Percentiles rank a stretch among this genome's conserved stretches.
Evolutionary conservation across 2,888 invertebrate genomes (phyloP).

Genomic region (Eupithecia subumbrata): DNA sequence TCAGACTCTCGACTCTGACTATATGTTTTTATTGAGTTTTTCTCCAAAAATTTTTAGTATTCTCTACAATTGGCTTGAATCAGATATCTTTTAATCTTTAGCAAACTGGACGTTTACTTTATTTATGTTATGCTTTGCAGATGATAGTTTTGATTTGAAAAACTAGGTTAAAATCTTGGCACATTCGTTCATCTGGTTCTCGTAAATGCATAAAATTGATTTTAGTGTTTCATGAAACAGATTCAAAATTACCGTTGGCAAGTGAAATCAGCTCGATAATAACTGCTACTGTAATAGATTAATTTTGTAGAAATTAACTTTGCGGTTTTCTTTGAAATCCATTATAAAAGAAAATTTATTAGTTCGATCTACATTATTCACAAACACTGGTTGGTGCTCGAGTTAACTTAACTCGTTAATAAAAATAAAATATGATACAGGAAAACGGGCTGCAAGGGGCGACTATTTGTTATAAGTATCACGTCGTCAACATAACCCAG

Average conservation of each 20-base stretch:
- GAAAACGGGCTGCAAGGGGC: constrained; percentile 10
- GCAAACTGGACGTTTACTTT: not conserved
- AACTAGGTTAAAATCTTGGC: constrained; percentile 39
- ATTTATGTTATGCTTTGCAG: not conserved
- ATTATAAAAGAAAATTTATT: not conserved
- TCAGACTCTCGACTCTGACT: not conserved
- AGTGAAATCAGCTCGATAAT: not conserved
- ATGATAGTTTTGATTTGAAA: constrained; percentile 7
- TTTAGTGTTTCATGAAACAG: constrained; percentile 30
- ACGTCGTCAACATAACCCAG: constrained; percentile 16
- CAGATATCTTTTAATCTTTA: not conserved
- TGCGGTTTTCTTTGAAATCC: not conserved
- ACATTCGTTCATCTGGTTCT: constrained; percentile 31
- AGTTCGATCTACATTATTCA: not conserved
- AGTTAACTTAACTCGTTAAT: not conserved
- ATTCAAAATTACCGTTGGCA: constrained; percentile 1
- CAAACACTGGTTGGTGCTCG: not conserved
- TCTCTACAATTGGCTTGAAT: not conserved
- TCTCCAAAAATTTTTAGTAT: not conserved
- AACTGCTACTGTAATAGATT: not conserved
- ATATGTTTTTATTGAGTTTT: not conserved
- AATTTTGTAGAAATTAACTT: not conserved
- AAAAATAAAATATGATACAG: constrained; percentile 18
- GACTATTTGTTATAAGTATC: constrained; percentile 22
- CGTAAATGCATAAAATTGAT: constrained; percentile 31